A percentile compares a stretch with the other conserved stretches of the same genome.
These are phyloP conservation scores for Shargacucullia verbasci DNA, from an alignment of 2,888 invertebrate genomes.

Conservation along the genomic window DNA sequence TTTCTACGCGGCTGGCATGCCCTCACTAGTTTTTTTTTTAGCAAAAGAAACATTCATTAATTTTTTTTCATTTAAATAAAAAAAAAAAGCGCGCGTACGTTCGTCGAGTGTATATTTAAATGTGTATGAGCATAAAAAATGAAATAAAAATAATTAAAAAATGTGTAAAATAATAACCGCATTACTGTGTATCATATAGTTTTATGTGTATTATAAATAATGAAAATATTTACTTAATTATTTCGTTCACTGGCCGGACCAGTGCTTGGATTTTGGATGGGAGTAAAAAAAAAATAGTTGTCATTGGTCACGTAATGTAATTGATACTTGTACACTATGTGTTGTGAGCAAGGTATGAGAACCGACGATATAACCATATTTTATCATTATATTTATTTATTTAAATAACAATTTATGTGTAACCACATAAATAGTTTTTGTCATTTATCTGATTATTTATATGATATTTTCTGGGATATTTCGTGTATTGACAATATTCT, in stretches of 20 bases:
- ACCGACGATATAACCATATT: background rate
- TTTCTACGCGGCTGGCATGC: constrained; percentile 34
- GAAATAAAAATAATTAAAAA: constrained; percentile 50
- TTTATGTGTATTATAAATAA: constrained; percentile 72
- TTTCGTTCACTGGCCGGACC: constrained; percentile 75
- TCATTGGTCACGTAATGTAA: constrained; percentile 10
- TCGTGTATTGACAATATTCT: no score
- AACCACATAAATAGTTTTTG: no score
- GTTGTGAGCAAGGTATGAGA: background rate
- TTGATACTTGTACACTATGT: background rate
- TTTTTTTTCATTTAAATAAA: constrained; percentile 41
- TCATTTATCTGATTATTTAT: no score
- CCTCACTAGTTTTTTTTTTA: constrained; percentile 48
- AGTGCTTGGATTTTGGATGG: constrained; percentile 54
- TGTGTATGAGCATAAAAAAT: constrained; percentile 52
- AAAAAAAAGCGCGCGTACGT: constrained; percentile 36
- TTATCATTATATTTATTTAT: no score
- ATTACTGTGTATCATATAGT: constrained; percentile 78
- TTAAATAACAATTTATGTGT: no score
- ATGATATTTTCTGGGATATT: no score
- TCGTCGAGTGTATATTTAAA: constrained; percentile 53
- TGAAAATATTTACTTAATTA: constrained; percentile 54
- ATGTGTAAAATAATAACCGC: constrained; percentile 71
- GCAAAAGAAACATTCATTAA: constrained; percentile 51
- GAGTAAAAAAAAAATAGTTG: constrained; percentile 19